phyloP scores from a whole-genome alignment of 1,140 invertebrate species.

The Lordiphosa clarofinis region DNA sequence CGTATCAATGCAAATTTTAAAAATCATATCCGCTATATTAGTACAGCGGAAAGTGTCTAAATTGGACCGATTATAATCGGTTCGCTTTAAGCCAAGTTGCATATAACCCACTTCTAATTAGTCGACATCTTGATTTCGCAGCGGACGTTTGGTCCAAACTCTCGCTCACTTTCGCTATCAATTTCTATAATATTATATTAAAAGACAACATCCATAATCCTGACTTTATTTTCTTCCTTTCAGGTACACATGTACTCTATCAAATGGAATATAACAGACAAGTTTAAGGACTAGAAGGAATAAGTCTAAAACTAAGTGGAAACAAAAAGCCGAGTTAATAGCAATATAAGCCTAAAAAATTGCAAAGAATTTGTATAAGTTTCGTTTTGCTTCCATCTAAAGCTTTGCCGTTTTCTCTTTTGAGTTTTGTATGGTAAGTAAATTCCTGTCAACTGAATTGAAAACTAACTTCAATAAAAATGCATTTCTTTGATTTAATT shows the following conservation, averaged over 20 bases:
- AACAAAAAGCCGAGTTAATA: slow-evolving; percentile 5
- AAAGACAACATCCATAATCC: too few relatives aligned
- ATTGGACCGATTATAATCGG: too few relatives aligned
- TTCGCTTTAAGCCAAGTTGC: too few relatives aligned
- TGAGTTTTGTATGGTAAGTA: slow-evolving; percentile 27
- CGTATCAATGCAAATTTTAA: too few relatives aligned
- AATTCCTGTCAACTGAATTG: slow-evolving; percentile 8
- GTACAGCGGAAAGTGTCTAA: too few relatives aligned
- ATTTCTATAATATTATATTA: too few relatives aligned
- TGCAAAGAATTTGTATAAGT: slow-evolving; percentile 19
- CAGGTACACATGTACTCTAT: slow-evolving; percentile 31
- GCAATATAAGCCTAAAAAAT: slow-evolving; percentile 10
- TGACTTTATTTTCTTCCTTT: slow-evolving; percentile 7
- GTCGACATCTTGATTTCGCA: too few relatives aligned
- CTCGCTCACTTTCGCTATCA: too few relatives aligned
- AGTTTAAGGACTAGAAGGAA: slow-evolving; percentile 23
- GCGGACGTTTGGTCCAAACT: too few relatives aligned
- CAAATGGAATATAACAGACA: slow-evolving; percentile 36
- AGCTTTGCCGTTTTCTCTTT: slow-evolving; percentile 26
- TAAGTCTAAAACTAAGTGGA: slow-evolving; percentile 10
- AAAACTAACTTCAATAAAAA: slow-evolving; percentile 10
- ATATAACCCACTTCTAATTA: too few relatives aligned
- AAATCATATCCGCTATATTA: too few relatives aligned
- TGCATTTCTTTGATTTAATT: slow-evolving; percentile 42
- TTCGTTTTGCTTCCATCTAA: slow-evolving; percentile 13